Evolutionary conservation across 64 coral and sea anemone genomes (phyloP), one percentile per base, ranked within the genome.

Genomic region (Hydrozoanthus tunicans): DNA sequence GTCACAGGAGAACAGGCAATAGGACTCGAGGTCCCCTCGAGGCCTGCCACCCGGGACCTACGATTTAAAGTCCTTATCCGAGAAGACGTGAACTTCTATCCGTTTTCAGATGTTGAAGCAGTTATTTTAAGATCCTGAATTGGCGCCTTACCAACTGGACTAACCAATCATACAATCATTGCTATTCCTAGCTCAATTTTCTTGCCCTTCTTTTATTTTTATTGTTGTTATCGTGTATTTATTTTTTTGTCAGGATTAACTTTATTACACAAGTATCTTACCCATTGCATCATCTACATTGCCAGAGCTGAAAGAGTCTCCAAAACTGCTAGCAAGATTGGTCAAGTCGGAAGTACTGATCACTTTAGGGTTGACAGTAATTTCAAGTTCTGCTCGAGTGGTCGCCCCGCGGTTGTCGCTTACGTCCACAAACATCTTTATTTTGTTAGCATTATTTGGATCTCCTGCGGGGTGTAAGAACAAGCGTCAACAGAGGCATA

Each of bases 371-470:
- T 59, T 88, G 3, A 74, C 69, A 43, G 84, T 88, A 13, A 88
- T 74, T 14, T 60, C 69, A 5, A 32, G 10, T 57, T 88, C 84
- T 26, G 84, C 56, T 59, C 84, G 68, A 8, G 84, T 60, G 1
- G 53, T 73, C 24, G 84, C 84, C 7, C 69, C 69, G 1, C 53
- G 56, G 20, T n/a, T 88, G 11, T 88, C 84, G 7, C 6, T 60
- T 6, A 88, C 84, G 70, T 88, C 84, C 4, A 88, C 84, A 75
- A 88, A 88, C 5, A 88, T 4, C 6, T 70, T 88, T 5, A 88
- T 3, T 12, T 88, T 88, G 10, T 88, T 59, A 20, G 20, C 15
- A 26, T 88, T 61, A 43, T 75, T 70, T 54, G 20, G 55, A 7
- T 88, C 84, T 9, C 84, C 84, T 88, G 23, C 6, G 74, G 59